A percentile compares a stretch with the other conserved stretches of the same genome.
Evolutionary conservation across 1,140 invertebrate species (phyloP).

Genomic region (Bombus breviceps): DNA sequence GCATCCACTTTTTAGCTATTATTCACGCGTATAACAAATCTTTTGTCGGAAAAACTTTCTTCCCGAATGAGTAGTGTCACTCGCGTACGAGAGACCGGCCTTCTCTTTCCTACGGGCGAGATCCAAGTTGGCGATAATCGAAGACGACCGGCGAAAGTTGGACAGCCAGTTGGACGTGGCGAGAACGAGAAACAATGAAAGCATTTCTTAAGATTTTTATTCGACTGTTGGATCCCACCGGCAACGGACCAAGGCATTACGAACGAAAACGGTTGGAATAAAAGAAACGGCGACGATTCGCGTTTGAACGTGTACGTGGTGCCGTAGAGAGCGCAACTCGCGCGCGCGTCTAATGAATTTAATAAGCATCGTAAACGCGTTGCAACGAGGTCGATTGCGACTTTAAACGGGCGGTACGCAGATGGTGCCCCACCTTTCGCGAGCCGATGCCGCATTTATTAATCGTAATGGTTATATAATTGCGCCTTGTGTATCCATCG

Average conservation of each 20-base stretch:
- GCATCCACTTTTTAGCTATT: conserved; percentile 54
- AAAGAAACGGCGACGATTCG: not conserved
- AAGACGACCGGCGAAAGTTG: too few species aligned
- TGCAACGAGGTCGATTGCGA: conserved; percentile 56
- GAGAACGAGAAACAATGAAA: too few species aligned
- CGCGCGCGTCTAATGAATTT: conserved; percentile 51
- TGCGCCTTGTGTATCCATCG: conserved; percentile 42
- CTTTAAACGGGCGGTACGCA: conserved; percentile 61
- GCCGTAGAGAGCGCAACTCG: too few species aligned
- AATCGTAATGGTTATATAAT: conserved; percentile 59
- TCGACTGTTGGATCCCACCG: rapidly evolving
- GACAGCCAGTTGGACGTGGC: too few species aligned
- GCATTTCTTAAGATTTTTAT: too few species aligned
- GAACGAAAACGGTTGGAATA: not conserved
- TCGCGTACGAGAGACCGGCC: too few species aligned
- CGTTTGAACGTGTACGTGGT: conserved; percentile 7
- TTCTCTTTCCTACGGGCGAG: too few species aligned
- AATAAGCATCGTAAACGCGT: conserved; percentile 62
- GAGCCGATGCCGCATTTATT: conserved; percentile 55
- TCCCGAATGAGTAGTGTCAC: too few species aligned
- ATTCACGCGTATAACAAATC: conserved; percentile 30
- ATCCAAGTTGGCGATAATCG: too few species aligned
- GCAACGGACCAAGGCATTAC: too few species aligned
- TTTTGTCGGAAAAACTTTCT: not conserved
- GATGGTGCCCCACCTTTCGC: conserved; percentile 32